Conservation (phyloP, 2,113 vertebrate species). For the Lynx canadensis region DNA sequence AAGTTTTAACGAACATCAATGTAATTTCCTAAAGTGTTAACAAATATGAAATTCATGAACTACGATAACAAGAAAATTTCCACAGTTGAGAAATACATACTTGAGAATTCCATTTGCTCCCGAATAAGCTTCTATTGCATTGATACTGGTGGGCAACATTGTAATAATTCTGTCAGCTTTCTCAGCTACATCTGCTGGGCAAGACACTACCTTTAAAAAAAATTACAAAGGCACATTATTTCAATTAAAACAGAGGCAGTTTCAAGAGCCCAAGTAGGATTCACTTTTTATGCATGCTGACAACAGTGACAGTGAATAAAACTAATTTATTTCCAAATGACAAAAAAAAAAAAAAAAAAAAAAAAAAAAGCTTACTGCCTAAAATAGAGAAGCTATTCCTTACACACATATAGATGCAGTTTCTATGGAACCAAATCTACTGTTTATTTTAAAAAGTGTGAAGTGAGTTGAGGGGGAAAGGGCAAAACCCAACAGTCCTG, state of each 20-base stretch:
- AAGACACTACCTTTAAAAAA: slow-evolving; percentile 93
- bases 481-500: slow-evolving; percentile 60
- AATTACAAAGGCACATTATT: slow-evolving; percentile 45
- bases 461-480: slow-evolving; percentile 50
- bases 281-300: not conserved
- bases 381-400: slow-evolving; percentile 43
- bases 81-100: slow-evolving; percentile 85
- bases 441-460: slow-evolving; percentile 69
- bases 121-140: slow-evolving; percentile 94
- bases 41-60: slow-evolving; percentile 40
- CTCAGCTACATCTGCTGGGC: slow-evolving; percentile 96
- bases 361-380: not conserved
- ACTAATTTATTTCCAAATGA: slow-evolving; percentile 33
- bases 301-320: not conserved
- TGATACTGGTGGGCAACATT: slow-evolving; percentile 96
- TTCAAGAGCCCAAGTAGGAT: not conserved
- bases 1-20: slow-evolving; percentile 47
- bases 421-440: slow-evolving; percentile 52
- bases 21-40: slow-evolving; percentile 45
- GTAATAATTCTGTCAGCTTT: slow-evolving; percentile 98
- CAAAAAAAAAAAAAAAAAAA: not conserved
- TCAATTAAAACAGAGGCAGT: slow-evolving; percentile 51
- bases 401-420: not conserved
- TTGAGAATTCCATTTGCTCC: slow-evolving; percentile 96
- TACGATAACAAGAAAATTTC: slow-evolving; percentile 57